Evolutionary conservation across 2,797 vertebrate species (phyloP), one percentile per base, ranked within the genome.

Genomic region (Sphenodon punctatus): DNA sequence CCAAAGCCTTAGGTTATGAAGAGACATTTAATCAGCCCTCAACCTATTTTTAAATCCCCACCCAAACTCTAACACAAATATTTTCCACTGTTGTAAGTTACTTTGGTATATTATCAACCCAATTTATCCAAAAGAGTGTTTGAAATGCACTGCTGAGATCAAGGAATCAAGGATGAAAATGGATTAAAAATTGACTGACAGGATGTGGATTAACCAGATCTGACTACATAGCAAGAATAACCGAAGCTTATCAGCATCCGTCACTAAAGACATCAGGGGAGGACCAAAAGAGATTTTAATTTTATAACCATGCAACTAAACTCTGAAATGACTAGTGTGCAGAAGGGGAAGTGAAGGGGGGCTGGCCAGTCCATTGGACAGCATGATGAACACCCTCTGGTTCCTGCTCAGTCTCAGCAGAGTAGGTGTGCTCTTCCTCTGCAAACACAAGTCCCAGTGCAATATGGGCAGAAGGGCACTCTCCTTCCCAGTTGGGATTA

Each of bases 171-270:
- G 51, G 36, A 70, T 27, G 13, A 3, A 27, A 15, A 72, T 41
- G 1, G 14, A 43, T 27, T n/a, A 34, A 5, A 82, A 78, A 13
- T 5, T 0, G 1, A 84, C 36, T 60, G 36, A 27, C 84, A 66
- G 79, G 79, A 85, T 81, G 79, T 5, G 74, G 20, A 74, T 76
- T 49, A 84, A 84, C 60, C 13, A 43, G 59, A 58, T 71, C 23
- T 64, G 43, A 49, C 23, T 60, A 63, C 82, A 67, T 16, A 58
- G 43, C 7, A 58, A 14, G 20, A 82, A 36, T 2, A 5, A 30
- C 6, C 36, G 34, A 41, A 81, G 56, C 6, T 66, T 75, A 56
- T 68, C 67, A n/a, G 43, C 60, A 36, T 74, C 20, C 75, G 14
- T 20, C 66, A 66, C 32, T 14, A 38, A 1, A 82, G 70, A 51